These are phyloP conservation scores for Lasioglossum figueresi DNA, from an alignment of 2,888 invertebrate species.

Conservation along the genomic window DNA sequence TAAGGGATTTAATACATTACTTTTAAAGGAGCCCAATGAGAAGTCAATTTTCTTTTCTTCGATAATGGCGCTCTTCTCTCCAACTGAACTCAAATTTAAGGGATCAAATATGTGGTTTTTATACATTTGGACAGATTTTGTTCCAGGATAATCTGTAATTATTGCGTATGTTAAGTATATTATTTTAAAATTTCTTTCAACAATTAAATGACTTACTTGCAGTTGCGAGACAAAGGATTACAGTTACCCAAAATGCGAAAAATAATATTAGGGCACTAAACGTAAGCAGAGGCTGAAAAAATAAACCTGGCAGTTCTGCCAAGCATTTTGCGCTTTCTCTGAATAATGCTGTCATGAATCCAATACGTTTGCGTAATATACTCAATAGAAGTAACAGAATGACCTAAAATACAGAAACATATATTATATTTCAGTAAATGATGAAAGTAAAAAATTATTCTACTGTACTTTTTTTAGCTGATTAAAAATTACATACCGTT, in stretches of 20 bases:
- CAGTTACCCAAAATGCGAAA: constrained; percentile 93
- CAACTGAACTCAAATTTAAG: constrained; percentile 72
- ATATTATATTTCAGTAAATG: constrained; percentile 9
- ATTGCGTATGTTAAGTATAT: constrained; percentile 3
- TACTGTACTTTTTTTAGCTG: background rate
- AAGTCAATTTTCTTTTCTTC: constrained; percentile 72
- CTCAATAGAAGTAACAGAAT: constrained; percentile 90
- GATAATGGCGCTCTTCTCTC: constrained; percentile 65
- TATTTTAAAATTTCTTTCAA: background rate
- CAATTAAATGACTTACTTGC: constrained; percentile 88
- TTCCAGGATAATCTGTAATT: constrained; percentile 81
- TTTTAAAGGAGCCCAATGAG: constrained; percentile 77
- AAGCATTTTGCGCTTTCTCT: constrained; percentile 96
- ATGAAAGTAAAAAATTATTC: background rate
- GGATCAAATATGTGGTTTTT: constrained; percentile 75
- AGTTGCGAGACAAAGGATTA: constrained; percentile 94
- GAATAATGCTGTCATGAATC: constrained; percentile 93
- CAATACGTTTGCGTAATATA: constrained; percentile 91
- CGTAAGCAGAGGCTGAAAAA: constrained; percentile 93
- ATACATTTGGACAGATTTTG: constrained; percentile 79
- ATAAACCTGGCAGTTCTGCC: constrained; percentile 92
- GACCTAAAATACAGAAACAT: constrained; percentile 84
- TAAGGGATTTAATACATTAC: constrained; percentile 64
- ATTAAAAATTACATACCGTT: constrained; percentile 87
- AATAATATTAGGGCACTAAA: constrained; percentile 91